These are phyloP conservation scores for Parazoanthus atlanticus DNA, from an alignment of 92 coral and sea anemone species.

Conservation along the genomic window DNA sequence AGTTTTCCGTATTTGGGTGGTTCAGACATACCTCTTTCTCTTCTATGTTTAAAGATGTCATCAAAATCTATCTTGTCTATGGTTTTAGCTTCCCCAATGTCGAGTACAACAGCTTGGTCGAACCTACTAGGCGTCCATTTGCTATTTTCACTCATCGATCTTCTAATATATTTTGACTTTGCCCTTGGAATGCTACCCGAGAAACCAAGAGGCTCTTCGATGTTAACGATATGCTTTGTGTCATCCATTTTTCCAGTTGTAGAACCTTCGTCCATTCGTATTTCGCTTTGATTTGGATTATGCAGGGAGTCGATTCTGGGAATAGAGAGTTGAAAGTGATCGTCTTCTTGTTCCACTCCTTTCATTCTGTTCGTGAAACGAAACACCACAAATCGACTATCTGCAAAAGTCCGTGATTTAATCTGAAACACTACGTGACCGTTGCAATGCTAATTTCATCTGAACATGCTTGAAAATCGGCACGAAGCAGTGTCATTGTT, in stretches of 20 bases:
- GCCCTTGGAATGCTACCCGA: background rate
- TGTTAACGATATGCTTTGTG: conserved; percentile 34
- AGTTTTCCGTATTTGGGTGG: background rate
- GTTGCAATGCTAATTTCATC: background rate
- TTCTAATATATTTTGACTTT: conserved; percentile 1
- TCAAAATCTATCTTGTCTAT: background rate
- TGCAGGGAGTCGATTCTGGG: background rate
- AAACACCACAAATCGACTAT: background rate
- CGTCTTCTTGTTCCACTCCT: background rate
- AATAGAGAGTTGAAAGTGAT: background rate
- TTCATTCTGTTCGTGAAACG: background rate
- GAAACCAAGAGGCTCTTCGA: conserved; percentile 33
- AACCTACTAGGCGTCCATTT: background rate
- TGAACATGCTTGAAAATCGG: background rate
- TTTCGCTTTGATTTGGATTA: background rate
- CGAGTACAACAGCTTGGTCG: background rate
- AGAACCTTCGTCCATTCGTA: background rate
- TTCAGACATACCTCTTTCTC: conserved; percentile 24
- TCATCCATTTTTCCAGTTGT: background rate
- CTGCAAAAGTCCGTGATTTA: background rate
- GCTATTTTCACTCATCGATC: background rate
- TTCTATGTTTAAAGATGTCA: background rate
- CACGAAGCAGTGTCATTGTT: background rate
- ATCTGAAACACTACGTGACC: background rate
- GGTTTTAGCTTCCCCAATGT: background rate